Conservation (phyloP, 2,797 vertebrate species). For the Chelon auratus region DNA sequence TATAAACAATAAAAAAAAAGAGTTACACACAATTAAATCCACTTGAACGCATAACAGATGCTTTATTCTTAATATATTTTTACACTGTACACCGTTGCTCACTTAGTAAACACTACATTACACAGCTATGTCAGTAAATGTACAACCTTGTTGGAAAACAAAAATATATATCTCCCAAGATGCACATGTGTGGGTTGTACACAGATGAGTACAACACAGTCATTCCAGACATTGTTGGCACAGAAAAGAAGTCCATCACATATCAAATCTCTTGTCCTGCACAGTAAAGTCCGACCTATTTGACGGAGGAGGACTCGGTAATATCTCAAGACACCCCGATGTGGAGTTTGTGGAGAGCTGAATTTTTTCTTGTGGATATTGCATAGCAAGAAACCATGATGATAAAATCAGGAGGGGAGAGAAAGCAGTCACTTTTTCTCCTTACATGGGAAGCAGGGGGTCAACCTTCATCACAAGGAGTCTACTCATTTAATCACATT, state of each 20-base stretch:
- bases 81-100: constrained; percentile 88
- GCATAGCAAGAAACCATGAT: constrained; percentile 87
- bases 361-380: constrained; percentile 78
- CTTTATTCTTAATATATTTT: constrained; percentile 86
- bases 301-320: constrained; percentile 52
- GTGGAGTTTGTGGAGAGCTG: constrained; percentile 43
- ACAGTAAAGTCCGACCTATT: constrained; percentile 66
- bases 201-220: constrained; percentile 76
- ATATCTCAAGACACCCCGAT: constrained; percentile 52
- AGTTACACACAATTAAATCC: constrained; percentile 9
- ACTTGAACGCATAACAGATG: constrained; percentile 72
- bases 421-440: constrained; percentile 36
- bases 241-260: constrained; percentile 77
- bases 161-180: constrained; percentile 84
- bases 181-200: constrained; percentile 74
- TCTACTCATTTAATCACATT: constrained; percentile 34
- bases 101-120: constrained; percentile 88
- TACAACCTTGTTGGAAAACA: constrained; percentile 83
- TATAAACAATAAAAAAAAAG: not conserved
- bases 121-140: constrained; percentile 84
- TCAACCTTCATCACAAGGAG: constrained; percentile 34
- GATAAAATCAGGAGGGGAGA: constrained; percentile 51
- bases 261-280: constrained; percentile 77
- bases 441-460: constrained; percentile 37
- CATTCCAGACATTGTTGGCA: constrained; percentile 80